Conservation (phyloP, 2,113 vertebrate species). For the Emberiza fucata region DNA sequence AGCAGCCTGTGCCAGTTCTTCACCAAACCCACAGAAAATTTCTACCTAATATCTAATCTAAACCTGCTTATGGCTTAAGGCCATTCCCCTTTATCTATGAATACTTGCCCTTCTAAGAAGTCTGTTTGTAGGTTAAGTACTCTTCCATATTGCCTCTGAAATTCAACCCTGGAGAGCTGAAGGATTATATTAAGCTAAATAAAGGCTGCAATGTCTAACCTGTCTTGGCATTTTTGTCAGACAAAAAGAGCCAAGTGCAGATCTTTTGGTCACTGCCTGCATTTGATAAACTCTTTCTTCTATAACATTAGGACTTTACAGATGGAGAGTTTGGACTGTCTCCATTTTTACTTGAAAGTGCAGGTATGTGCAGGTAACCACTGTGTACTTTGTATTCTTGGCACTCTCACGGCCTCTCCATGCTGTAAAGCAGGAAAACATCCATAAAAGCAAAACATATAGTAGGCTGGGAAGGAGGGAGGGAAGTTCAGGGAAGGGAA, state of each 20-base stretch:
- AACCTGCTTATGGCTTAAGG: not conserved
- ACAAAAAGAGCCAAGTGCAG: not conserved
- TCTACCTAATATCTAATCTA: not conserved
- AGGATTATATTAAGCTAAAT: not conserved
- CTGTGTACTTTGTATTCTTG: not conserved
- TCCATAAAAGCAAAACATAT: not conserved
- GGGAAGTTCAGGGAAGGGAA: too few relatives aligned
- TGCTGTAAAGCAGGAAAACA: not conserved
- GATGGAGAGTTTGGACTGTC: not conserved
- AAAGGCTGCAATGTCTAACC: not conserved
- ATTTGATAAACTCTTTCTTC: not conserved
- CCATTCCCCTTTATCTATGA: not conserved
- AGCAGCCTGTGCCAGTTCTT: not conserved
- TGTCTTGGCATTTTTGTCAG: accelerated
- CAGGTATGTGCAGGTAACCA: not conserved
- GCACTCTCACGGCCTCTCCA: not conserved
- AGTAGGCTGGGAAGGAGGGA: too few relatives aligned
- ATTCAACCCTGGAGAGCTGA: not conserved
- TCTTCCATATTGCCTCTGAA: not conserved
- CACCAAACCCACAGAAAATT: not conserved
- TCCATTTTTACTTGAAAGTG: not conserved
- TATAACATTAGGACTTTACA: accelerated
- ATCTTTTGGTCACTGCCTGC: not conserved
- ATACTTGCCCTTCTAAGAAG: not conserved
- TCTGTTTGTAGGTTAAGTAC: not conserved